These are phyloP conservation scores for Gymnodraco acuticeps DNA, from an alignment of 2,797 vertebrate genomes.

Conservation along the genomic window DNA sequence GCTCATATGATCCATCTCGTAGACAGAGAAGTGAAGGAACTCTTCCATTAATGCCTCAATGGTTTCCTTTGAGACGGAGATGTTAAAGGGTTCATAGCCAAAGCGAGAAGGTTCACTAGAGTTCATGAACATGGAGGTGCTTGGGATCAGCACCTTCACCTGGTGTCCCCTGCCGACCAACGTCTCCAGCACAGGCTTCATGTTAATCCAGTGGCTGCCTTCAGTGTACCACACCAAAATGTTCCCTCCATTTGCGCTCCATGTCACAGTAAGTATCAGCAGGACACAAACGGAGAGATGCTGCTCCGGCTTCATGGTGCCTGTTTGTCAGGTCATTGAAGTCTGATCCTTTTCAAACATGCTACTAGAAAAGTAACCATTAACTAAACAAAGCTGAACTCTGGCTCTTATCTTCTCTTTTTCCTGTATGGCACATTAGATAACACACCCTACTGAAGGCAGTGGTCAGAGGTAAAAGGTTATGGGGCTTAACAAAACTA, in stretches of 20 bases:
- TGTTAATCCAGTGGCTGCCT: constrained; percentile 91
- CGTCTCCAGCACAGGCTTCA: constrained; percentile 83
- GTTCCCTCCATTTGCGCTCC: constrained; percentile 68
- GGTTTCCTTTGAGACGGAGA: constrained; percentile 44
- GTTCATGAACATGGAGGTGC: constrained; percentile 79
- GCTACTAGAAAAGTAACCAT: constrained; percentile 50
- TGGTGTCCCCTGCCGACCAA: constrained; percentile 83
- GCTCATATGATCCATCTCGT: constrained; percentile 77
- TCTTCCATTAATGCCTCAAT: constrained; percentile 30
- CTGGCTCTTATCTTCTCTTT: constrained; percentile 13
- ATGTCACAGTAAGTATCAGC: constrained; percentile 50
- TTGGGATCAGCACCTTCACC: constrained; percentile 82
- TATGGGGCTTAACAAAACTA: not conserved
- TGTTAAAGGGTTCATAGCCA: constrained; percentile 72
- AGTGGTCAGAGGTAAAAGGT: constrained; percentile 14
- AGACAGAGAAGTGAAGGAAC: constrained; percentile 63
- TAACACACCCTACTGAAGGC: not conserved
- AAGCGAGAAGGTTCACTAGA: constrained; percentile 60
- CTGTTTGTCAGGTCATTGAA: not conserved
- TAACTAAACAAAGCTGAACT: constrained; percentile 52
- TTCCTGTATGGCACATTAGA: not conserved
- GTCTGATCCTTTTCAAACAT: not conserved
- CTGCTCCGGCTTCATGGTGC: constrained; percentile 60
- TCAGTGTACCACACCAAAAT: constrained; percentile 90
- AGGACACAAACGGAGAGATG: constrained; percentile 36